Conservation (phyloP, 2,888 invertebrate species). For the Cryptocheilus praepositus region DNA sequence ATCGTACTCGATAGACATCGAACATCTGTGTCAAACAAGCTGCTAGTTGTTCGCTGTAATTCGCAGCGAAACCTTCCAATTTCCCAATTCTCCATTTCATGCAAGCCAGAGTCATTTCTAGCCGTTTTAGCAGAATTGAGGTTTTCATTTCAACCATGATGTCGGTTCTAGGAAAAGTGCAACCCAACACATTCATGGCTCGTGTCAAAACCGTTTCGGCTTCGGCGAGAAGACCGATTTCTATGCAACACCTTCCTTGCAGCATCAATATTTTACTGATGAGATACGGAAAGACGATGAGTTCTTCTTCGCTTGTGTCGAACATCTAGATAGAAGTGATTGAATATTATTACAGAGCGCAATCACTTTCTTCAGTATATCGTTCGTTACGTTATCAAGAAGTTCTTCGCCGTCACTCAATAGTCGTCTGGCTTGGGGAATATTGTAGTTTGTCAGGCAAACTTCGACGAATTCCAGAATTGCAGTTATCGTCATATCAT, state of each 20-base stretch:
- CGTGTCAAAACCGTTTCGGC: constrained; percentile 68
- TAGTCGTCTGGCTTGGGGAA: constrained; percentile 78
- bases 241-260: constrained; percentile 73
- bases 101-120: not conserved
- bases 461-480: constrained; percentile 79
- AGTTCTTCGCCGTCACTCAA: constrained; percentile 76
- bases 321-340: constrained; percentile 29
- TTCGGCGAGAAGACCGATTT: constrained; percentile 71
- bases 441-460: constrained; percentile 77
- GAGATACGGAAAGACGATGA: constrained; percentile 64
- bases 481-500: constrained; percentile 76
- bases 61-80: constrained; percentile 61
- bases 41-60: constrained; percentile 75
- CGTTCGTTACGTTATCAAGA: constrained; percentile 49
- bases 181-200: constrained; percentile 73
- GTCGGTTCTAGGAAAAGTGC: constrained; percentile 70
- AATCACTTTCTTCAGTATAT: not conserved
- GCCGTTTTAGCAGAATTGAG: constrained; percentile 46
- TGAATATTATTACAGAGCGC: not conserved
- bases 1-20: constrained; percentile 70
- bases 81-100: not conserved
- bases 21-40: constrained; percentile 74
- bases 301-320: constrained; percentile 59
- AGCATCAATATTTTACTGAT: constrained; percentile 74
- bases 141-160: constrained; percentile 60